Evolutionary conservation across 2,113 vertebrate species (phyloP).

Genomic region (Myodes glareolus): DNA sequence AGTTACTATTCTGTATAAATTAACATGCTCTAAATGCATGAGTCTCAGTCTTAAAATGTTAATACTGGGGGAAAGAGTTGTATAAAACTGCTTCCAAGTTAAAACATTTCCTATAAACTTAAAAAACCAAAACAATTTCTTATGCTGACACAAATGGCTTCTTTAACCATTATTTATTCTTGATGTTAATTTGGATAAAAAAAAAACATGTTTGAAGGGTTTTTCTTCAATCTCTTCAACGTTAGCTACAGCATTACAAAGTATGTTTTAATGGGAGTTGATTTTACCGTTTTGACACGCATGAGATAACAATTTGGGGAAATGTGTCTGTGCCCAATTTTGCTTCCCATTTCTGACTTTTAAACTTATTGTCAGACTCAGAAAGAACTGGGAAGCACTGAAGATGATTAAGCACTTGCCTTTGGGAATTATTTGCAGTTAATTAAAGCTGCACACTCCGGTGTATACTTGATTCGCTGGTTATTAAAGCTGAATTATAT

Average conservation of each 20-base stretch:
- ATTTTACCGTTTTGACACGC: constrained; percentile 71
- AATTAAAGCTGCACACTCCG: constrained; percentile 86
- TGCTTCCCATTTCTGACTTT: constrained; percentile 81
- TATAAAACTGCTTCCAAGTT: neutral
- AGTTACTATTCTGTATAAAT: neutral
- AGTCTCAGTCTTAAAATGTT: neutral
- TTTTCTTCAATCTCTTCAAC: neutral
- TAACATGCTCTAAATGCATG: constrained; percentile 19
- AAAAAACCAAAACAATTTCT: constrained; percentile 39
- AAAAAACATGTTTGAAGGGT: constrained; percentile 23
- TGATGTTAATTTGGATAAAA: constrained; percentile 26
- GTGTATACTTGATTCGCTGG: constrained; percentile 81
- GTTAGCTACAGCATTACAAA: constrained; percentile 56
- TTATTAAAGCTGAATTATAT: constrained; percentile 87
- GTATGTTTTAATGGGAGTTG: constrained; percentile 65
- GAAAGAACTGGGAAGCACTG: constrained; percentile 83
- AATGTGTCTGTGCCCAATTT: constrained; percentile 66
- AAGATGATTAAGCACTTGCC: constrained; percentile 88
- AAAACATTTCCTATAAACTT: constrained; percentile 34
- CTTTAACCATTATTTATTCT: constrained; percentile 36
- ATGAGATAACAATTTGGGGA: constrained; percentile 74
- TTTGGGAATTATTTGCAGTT: constrained; percentile 86
- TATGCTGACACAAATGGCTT: neutral
- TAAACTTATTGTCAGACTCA: constrained; percentile 82
- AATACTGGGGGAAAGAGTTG: neutral